Conservation (phyloP, 2,888 invertebrate species). For the Microdon myrmicae region DNA sequence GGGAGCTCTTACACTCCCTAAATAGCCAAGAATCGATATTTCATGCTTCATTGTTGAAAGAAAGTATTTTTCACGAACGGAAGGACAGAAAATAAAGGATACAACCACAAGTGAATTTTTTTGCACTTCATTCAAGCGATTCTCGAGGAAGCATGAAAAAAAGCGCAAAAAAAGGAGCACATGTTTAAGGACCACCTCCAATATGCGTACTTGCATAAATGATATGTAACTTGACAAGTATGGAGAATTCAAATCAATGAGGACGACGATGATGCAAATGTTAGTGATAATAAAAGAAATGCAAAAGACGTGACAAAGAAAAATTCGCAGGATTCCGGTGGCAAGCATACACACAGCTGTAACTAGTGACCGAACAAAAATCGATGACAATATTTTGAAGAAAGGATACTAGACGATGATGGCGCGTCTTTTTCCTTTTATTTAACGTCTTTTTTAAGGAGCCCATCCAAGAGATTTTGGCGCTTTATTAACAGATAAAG, state of each 20-base stretch:
- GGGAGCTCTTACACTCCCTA: too few relatives aligned
- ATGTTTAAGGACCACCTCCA: constrained; percentile 7
- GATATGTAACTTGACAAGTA: constrained; percentile 18
- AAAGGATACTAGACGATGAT: too few relatives aligned
- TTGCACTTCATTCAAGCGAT: constrained; percentile 17
- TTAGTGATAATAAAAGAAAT: too few relatives aligned
- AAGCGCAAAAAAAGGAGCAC: not conserved
- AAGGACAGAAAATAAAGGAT: not conserved
- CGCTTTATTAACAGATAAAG: too few relatives aligned
- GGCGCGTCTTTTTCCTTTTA: too few relatives aligned
- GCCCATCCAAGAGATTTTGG: too few relatives aligned
- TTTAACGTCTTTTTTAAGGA: too few relatives aligned
- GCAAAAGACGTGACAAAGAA: constrained; percentile 9
- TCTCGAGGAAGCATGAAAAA: constrained; percentile 1
- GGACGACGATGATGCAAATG: constrained; percentile 1
- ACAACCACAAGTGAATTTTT: constrained; percentile 12
- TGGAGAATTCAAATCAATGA: constrained; percentile 18
- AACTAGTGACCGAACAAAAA: too few relatives aligned
- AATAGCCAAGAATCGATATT: constrained; percentile 30
- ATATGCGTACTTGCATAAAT: constrained; percentile 32
- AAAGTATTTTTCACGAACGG: constrained; percentile 3
- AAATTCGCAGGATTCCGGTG: constrained; percentile 8
- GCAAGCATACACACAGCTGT: too few relatives aligned
- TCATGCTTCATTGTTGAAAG: constrained; percentile 1
- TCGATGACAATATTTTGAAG: too few relatives aligned